Percentiles rank a stretch among this genome's conserved stretches.
Evolutionary conservation across 1,140 invertebrate genomes (phyloP).

Genomic region (Cepaea nemoralis): DNA sequence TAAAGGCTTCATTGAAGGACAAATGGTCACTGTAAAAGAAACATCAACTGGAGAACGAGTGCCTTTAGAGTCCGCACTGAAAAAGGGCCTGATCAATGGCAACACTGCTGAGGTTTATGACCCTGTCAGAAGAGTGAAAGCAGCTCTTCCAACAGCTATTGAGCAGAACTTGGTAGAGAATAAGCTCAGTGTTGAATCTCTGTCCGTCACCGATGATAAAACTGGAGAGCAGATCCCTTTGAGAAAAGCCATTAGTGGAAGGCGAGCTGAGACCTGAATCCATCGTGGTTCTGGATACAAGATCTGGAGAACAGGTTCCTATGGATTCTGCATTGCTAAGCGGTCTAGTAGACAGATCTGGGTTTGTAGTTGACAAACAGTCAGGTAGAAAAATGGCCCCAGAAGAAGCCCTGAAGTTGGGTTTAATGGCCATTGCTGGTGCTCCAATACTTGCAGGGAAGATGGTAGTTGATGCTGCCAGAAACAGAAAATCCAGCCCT

Average conservation of each 20-base stretch:
- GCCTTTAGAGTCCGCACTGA: conserved; percentile 84
- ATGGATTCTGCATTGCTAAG: conserved; percentile 64
- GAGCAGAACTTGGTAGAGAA: conserved; percentile 72
- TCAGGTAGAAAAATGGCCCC: conserved; percentile 74
- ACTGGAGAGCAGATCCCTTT: conserved; percentile 60
- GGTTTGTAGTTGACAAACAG: conserved; percentile 56
- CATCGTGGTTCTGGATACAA: conserved; percentile 53
- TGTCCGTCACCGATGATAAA: conserved; percentile 55
- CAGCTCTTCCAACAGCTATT: conserved; percentile 81
- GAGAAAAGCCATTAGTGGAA: conserved; percentile 60
- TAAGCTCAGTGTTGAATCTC: conserved; percentile 55
- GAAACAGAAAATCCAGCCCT: conserved; percentile 43
- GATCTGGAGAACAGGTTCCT: conserved; percentile 59
- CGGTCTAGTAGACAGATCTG: conserved; percentile 65
- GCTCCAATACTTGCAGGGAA: conserved; percentile 66
- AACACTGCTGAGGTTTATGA: conserved; percentile 82
- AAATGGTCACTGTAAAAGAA: conserved; percentile 81
- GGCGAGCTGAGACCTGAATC: conserved; percentile 56
- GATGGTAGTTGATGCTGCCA: conserved; percentile 64
- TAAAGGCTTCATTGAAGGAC: conserved; percentile 83
- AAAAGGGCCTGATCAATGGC: conserved; percentile 83
- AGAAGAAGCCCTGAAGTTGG: conserved; percentile 86
- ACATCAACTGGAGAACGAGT: conserved; percentile 59
- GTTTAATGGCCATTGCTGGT: conserved; percentile 74
- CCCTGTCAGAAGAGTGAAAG: conserved; percentile 77